Percentiles rank a stretch among this genome's conserved stretches.
These are phyloP conservation scores for Drosophila formosana DNA, from an alignment of 2,888 invertebrate genomes.

Conservation along the genomic window DNA sequence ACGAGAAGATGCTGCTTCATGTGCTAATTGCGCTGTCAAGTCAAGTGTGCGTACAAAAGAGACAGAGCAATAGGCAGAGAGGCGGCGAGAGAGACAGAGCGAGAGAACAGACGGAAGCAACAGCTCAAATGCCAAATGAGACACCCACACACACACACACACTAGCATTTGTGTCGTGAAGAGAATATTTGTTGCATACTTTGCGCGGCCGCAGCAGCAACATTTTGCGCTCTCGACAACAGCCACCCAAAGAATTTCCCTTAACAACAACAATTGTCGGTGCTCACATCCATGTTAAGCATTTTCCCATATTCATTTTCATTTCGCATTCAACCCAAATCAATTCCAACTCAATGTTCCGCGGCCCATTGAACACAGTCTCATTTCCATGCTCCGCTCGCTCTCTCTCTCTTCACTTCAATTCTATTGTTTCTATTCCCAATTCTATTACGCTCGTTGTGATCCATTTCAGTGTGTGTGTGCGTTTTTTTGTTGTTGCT, in stretches of 20 bases:
- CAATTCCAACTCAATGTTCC: conserved; percentile 31
- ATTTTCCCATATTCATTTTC: conserved; percentile 32
- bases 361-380: conserved; percentile 40
- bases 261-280: conserved; percentile 22
- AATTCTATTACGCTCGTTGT: conserved; percentile 2
- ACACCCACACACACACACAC: conserved; percentile 29
- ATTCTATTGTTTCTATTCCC: conserved; percentile 7
- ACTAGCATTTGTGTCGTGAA: conserved; percentile 27
- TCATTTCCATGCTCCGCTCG: neutral
- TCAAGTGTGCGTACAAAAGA: conserved; percentile 40
- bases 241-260: conserved; percentile 38
- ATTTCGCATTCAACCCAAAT: conserved; percentile 30
- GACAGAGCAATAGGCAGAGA: conserved; percentile 9
- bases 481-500: neutral
- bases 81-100: conserved; percentile 16
- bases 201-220: conserved; percentile 63
- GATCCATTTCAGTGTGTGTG: neutral
- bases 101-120: conserved; percentile 63
- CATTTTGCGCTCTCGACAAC: conserved; percentile 52
- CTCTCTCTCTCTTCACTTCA: neutral
- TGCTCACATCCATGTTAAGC: conserved; percentile 3
- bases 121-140: conserved; percentile 71
- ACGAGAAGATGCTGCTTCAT: conserved; percentile 80
- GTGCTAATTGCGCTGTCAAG: conserved; percentile 81
- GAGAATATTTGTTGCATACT: conserved; percentile 78